Conservation (phyloP, 1,140 invertebrate genomes). For the Drosophila ercepeae region DNA sequence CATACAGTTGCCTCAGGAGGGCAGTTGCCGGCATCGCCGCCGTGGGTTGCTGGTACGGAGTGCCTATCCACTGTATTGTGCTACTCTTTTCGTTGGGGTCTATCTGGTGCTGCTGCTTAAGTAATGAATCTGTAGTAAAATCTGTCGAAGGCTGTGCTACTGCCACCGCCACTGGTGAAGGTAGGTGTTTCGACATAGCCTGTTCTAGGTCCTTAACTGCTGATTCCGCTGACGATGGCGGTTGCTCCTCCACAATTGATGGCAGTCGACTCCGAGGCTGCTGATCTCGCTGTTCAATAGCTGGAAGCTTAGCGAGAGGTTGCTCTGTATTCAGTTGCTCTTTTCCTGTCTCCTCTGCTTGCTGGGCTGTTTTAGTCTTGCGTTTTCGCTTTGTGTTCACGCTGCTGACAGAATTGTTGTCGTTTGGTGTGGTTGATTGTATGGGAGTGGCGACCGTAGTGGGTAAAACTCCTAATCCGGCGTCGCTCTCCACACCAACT, state of each 20-base stretch:
- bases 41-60: slow-evolving; percentile 89
- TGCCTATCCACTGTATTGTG: slow-evolving; percentile 97
- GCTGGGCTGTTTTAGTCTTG: slow-evolving; percentile 69
- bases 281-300: slow-evolving; percentile 58
- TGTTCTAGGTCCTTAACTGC: slow-evolving; percentile 93
- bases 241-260: slow-evolving; percentile 72
- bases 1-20: slow-evolving; percentile 94
- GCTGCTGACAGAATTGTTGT: slow-evolving; percentile 8
- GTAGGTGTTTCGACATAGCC: slow-evolving; percentile 97
- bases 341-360: slow-evolving; percentile 55
- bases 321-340: slow-evolving; percentile 59
- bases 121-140: slow-evolving; percentile 93
- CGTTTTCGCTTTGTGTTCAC: slow-evolving; percentile 68
- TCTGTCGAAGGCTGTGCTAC: slow-evolving; percentile 86
- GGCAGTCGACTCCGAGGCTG: slow-evolving; percentile 71
- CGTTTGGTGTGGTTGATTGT: slow-evolving; percentile 46
- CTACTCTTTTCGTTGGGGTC: slow-evolving; percentile 85
- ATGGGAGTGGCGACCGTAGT: slow-evolving; percentile 64
- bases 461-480: slow-evolving; percentile 43
- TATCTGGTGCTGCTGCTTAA: slow-evolving; percentile 86
- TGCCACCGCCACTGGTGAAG: slow-evolving; percentile 84
- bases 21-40: slow-evolving; percentile 91
- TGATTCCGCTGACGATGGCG: slow-evolving; percentile 47
- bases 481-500: slow-evolving; percentile 60
- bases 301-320: slow-evolving; percentile 68